These are phyloP conservation scores for Pseudopodoces humilis DNA, from an alignment of 2,113 vertebrate genomes.

Conservation along the genomic window DNA sequence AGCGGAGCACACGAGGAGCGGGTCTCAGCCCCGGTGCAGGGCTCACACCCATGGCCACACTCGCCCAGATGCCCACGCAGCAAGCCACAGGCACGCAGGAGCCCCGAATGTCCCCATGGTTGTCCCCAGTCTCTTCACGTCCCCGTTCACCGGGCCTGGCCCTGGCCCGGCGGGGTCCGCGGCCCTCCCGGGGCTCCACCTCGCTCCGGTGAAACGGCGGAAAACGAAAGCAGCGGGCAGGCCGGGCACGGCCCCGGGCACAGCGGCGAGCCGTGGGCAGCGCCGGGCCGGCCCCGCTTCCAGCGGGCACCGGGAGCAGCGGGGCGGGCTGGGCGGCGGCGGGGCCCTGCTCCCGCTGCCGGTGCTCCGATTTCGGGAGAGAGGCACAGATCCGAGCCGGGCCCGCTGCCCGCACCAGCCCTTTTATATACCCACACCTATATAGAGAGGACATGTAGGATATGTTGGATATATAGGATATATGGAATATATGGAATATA, in stretches of 20 bases:
- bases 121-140: not conserved
- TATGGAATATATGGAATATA: not conserved
- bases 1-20: not conserved
- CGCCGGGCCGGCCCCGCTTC: not conserved
- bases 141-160: not conserved
- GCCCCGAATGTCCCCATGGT: rapidly evolving
- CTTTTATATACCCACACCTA: too few species aligned
- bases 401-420: not conserved
- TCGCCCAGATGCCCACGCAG: not conserved
- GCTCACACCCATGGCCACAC: not conserved
- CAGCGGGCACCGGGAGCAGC: not conserved
- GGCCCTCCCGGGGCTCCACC: not conserved
- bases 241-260: not conserved
- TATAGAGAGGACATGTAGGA: rapidly evolving
- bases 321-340: not conserved
- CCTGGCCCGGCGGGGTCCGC: not conserved
- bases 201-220: not conserved
- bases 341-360: not conserved
- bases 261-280: not conserved
- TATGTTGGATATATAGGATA: not conserved
- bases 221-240: not conserved
- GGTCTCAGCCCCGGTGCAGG: rapidly evolving
- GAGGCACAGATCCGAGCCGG: not conserved
- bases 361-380: not conserved
- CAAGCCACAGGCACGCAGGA: not conserved